Evolutionary conservation across 2,113 vertebrate species (phyloP).

Genomic region (Odontesthes bonariensis): DNA sequence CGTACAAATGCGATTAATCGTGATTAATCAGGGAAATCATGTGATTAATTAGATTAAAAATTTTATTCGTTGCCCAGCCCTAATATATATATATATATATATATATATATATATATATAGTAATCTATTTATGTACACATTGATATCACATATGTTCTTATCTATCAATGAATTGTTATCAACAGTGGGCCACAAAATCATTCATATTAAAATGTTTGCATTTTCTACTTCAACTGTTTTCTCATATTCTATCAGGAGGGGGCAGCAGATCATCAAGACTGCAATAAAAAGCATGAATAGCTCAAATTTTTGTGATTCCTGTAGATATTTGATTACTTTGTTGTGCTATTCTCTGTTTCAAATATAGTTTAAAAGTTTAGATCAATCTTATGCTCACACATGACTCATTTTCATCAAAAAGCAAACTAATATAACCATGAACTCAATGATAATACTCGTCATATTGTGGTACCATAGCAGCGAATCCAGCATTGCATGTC

Average conservation of each 20-base stretch:
- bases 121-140: too few relatives aligned
- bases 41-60: too few relatives aligned
- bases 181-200: too few relatives aligned
- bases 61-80: too few relatives aligned
- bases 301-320: not conserved
- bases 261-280: slow-evolving; percentile 56
- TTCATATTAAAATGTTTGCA: too few relatives aligned
- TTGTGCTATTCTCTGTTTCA: not conserved
- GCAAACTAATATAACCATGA: rapidly evolving
- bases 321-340: not conserved
- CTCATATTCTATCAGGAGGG: slow-evolving; percentile 44
- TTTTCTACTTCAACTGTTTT: not conserved
- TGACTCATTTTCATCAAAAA: not conserved
- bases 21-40: too few relatives aligned
- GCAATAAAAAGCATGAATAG: not conserved
- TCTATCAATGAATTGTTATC: too few relatives aligned
- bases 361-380: not conserved
- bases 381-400: rapidly evolving
- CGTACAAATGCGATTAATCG: too few relatives aligned
- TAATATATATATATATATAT: too few relatives aligned
- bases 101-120: too few relatives aligned
- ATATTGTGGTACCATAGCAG: not conserved
- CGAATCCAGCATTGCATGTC: not conserved
- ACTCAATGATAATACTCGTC: not conserved
- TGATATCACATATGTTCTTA: too few relatives aligned